A percentile compares a stretch with the other conserved stretches of the same genome.
These are phyloP conservation scores for Anarhynchus alexandrinus DNA, from an alignment of 2,113 vertebrate species.

Conservation along the genomic window DNA sequence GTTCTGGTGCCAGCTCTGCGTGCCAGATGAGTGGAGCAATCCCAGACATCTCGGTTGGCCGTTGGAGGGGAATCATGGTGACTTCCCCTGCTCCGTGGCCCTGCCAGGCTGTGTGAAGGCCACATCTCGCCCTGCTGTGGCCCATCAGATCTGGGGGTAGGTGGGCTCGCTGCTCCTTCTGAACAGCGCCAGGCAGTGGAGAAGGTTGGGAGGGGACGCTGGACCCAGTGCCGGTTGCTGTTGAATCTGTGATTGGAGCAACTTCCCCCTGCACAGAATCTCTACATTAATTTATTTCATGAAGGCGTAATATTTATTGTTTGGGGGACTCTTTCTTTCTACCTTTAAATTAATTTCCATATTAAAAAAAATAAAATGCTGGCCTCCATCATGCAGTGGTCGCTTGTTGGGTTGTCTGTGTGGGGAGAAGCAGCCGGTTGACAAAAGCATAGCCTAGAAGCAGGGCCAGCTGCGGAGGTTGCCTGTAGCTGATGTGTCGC, in stretches of 20 bases:
- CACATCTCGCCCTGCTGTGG: neutral
- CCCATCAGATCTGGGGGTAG: neutral
- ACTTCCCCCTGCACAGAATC: slow-evolving; percentile 33
- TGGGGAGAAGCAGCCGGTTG: neutral
- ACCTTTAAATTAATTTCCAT: slow-evolving; percentile 55
- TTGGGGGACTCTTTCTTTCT: slow-evolving; percentile 54
- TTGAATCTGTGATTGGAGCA: slow-evolving; percentile 32
- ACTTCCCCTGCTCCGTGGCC: neutral
- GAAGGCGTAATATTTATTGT: slow-evolving; percentile 76
- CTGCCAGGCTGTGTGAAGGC: neutral
- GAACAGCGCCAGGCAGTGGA: neutral
- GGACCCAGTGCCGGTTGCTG: slow-evolving; percentile 1
- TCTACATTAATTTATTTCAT: slow-evolving; percentile 78
- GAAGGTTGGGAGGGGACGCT: neutral
- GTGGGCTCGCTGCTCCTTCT: neutral
- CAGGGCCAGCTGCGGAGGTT: neutral
- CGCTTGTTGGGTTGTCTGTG: slow-evolving; percentile 13
- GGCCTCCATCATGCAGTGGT: slow-evolving; percentile 10
- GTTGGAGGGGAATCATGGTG: neutral
- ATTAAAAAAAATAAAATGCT: slow-evolving; percentile 24
- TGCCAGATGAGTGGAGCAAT: neutral
- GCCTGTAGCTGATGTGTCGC: neutral
- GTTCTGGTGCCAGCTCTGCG: neutral
- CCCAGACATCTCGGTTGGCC: neutral
- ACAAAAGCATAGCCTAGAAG: neutral